These are phyloP conservation scores for Galeruca laticollis DNA, from an alignment of 2,888 invertebrate species.

Conservation along the genomic window DNA sequence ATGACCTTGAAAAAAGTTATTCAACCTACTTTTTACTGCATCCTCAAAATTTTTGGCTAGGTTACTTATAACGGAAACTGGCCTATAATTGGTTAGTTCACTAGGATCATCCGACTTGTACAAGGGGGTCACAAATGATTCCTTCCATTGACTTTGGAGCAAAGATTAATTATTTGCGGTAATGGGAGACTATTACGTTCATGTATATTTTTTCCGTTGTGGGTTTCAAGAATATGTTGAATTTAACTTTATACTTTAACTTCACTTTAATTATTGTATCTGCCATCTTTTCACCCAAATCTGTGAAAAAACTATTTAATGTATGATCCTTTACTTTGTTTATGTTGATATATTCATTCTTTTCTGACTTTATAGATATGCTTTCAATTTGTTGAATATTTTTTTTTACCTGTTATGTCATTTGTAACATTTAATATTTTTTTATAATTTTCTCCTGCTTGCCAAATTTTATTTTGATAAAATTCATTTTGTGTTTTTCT, in stretches of 20 bases:
- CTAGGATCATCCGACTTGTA: too few relatives aligned
- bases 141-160: constrained; percentile 22
- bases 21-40: constrained; percentile 10
- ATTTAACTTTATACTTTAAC: too few relatives aligned
- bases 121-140: too few relatives aligned
- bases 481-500: constrained; percentile 30
- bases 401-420: constrained; percentile 24
- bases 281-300: constrained; percentile 24
- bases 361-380: constrained; percentile 13
- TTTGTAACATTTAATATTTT: constrained; percentile 30
- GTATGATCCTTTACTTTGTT: constrained; percentile 15
- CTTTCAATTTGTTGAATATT: constrained; percentile 17
- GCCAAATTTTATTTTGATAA: constrained; percentile 29
- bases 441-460: constrained; percentile 24
- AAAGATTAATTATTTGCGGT: constrained; percentile 28
- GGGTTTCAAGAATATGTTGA: too few relatives aligned
- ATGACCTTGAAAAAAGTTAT: constrained; percentile 19
- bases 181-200: constrained; percentile 20
- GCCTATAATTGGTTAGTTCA: too few relatives aligned
- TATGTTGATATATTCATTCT: constrained; percentile 8
- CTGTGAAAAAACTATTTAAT: constrained; percentile 24
- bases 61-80: constrained; percentile 16
- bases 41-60: constrained; percentile 27
- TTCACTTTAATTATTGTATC: too few relatives aligned
- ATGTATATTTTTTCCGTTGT: constrained; percentile 24